Evolutionary conservation across 2,113 vertebrate species (phyloP).

Genomic region (Motacilla alba): DNA sequence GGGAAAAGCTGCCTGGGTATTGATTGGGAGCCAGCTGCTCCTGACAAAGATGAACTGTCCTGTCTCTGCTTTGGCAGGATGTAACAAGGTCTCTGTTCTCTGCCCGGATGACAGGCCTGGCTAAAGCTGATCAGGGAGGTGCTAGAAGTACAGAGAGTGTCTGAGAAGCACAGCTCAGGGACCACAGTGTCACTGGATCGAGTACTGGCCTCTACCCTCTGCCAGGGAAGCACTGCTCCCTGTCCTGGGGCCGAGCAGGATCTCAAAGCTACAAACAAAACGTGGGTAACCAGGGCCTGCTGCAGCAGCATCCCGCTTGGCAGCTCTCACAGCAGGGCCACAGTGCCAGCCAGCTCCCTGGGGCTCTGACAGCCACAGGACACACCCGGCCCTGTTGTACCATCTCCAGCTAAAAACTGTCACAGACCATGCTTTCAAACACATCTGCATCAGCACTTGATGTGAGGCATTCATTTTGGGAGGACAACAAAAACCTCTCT

Average conservation of each 20-base stretch:
- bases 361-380: not conserved
- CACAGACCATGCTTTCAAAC: accelerated
- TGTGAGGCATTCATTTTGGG: not conserved
- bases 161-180: not conserved
- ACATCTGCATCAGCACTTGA: not conserved
- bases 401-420: not conserved
- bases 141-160: not conserved
- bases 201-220: not conserved
- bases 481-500: not conserved
- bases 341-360: not conserved
- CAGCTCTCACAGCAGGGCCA: not conserved
- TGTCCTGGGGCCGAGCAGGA: not conserved
- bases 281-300: accelerated
- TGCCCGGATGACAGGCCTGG: not conserved
- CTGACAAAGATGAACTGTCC: not conserved
- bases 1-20: not conserved
- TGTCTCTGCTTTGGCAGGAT: not conserved
- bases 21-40: not conserved
- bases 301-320: not conserved
- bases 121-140: not conserved
- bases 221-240: not conserved
- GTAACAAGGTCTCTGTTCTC: not conserved
- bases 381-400: not conserved
- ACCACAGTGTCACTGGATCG: accelerated
- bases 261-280: not conserved